Evolutionary conservation across 1,140 invertebrate species (phyloP).

Genomic region (Leucophenga varia): DNA sequence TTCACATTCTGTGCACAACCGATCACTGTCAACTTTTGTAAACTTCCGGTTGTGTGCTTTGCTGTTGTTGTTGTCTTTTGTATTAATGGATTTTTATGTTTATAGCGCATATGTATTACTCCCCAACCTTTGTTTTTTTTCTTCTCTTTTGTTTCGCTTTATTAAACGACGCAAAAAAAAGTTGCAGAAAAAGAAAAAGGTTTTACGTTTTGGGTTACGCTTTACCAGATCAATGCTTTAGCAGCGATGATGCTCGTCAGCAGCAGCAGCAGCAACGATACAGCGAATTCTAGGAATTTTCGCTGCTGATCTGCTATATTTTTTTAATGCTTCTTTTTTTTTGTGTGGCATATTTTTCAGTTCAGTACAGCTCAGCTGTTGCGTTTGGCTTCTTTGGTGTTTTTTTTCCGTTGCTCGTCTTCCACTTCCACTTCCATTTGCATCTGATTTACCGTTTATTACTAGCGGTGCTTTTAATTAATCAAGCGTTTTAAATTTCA

Average conservation of each 20-base stretch:
- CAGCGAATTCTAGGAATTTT: slow-evolving; percentile 19
- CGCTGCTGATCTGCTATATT: too few relatives aligned
- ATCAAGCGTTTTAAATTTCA: slow-evolving; percentile 11
- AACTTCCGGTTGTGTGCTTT: slow-evolving; percentile 34
- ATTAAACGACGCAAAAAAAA: slow-evolving; percentile 3
- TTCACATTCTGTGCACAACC: too few relatives aligned
- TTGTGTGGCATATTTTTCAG: too few relatives aligned
- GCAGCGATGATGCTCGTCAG: neutral
- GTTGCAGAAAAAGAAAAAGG: slow-evolving; percentile 8
- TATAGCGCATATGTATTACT: too few relatives aligned
- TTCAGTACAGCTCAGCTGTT: too few relatives aligned
- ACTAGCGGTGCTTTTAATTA: slow-evolving; percentile 12
- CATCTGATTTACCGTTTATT: slow-evolving; percentile 10
- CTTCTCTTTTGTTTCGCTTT: too few relatives aligned
- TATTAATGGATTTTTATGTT: slow-evolving; percentile 35
- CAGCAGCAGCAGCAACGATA: too few relatives aligned
- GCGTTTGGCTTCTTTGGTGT: too few relatives aligned
- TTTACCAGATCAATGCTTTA: slow-evolving; percentile 6
- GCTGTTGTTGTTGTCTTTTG: slow-evolving; percentile 26
- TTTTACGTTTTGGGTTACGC: slow-evolving; percentile 14
- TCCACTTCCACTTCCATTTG: too few relatives aligned
- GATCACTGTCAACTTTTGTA: slow-evolving; percentile 46
- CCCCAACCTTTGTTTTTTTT: too few relatives aligned
- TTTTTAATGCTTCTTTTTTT: too few relatives aligned
- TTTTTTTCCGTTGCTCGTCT: too few relatives aligned